These are phyloP conservation scores for Tenualosa thibaudeaui DNA, from an alignment of 2,797 vertebrate species.

Conservation along the genomic window DNA sequence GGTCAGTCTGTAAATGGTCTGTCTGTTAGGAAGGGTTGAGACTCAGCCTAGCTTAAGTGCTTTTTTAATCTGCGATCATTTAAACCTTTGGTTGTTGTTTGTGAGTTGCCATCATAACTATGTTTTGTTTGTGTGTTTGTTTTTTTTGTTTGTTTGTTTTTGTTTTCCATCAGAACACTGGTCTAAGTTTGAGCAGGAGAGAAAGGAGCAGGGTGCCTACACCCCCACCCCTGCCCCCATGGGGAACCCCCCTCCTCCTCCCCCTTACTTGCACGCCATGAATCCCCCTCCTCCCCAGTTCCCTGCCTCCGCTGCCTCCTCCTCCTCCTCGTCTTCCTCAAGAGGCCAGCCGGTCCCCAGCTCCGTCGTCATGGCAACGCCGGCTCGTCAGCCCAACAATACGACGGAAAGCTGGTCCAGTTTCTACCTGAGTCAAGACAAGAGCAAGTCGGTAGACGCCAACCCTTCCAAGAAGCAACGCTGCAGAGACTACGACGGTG, in stretches of 20 bases:
- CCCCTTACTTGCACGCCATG: constrained; percentile 66
- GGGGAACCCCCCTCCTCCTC: constrained; percentile 62
- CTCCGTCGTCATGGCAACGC: constrained; percentile 83
- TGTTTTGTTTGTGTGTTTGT: not conserved
- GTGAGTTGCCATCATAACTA: not conserved
- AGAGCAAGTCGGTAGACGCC: constrained; percentile 84
- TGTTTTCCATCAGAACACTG: constrained; percentile 81
- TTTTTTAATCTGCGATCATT: not conserved
- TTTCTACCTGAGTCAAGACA: constrained; percentile 85
- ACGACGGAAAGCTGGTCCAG: constrained; percentile 97
- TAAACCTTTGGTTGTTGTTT: not conserved
- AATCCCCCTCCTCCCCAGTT: constrained; percentile 68
- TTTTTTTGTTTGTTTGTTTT: not conserved
- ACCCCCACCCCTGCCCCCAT: constrained; percentile 75
- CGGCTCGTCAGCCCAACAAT: constrained; percentile 91
- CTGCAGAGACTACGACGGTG: constrained; percentile 98
- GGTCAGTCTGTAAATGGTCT: not conserved
- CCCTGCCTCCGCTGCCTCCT: constrained; percentile 59
- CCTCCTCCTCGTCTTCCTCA: constrained; percentile 64
- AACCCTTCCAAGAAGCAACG: constrained; percentile 85
- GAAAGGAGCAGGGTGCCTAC: constrained; percentile 86
- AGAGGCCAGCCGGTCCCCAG: constrained; percentile 81
- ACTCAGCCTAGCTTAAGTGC: no score
- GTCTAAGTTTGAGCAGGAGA: constrained; percentile 92
- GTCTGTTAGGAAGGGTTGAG: not conserved